Percentiles rank a stretch among this genome's conserved stretches.
Conservation (phyloP, 2,888 invertebrate genomes). For the Rhaphigaster nebulosa region DNA sequence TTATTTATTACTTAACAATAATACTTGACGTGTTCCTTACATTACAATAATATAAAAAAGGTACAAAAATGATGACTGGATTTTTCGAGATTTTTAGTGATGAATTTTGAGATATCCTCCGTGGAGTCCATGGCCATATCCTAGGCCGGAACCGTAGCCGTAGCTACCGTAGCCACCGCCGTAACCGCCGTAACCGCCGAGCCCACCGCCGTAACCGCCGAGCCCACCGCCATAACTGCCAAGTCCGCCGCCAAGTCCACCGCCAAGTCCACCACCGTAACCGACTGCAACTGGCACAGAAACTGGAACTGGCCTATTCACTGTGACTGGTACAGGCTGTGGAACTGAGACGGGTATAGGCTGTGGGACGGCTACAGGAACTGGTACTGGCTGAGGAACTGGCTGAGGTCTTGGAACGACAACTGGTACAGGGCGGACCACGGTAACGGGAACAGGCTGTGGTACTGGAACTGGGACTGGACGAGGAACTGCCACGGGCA, state of each 20-base stretch:
- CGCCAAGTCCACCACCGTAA: conserved; percentile 1
- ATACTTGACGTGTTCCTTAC: conserved; percentile 38
- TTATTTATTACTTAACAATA: conserved; percentile 34
- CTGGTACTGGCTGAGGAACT: conserved; percentile 72
- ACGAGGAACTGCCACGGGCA: conserved; percentile 70
- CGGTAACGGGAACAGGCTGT: conserved; percentile 73
- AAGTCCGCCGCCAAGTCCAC: conserved; percentile 26
- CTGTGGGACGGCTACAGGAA: conserved; percentile 71
- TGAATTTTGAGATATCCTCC: conserved; percentile 27
- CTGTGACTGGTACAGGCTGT: conserved; percentile 71
- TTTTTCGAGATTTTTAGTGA: conserved; percentile 14
- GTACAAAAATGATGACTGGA: conserved; percentile 36
- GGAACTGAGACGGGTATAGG: conserved; percentile 72
- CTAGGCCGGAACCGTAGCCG: conserved; percentile 7
- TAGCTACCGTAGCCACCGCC: conserved; percentile 10
- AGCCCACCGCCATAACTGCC: not conserved
- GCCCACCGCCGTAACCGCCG: not conserved
- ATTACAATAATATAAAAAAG: conserved; percentile 45
- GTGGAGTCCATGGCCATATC: conserved; percentile 45
- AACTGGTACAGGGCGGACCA: conserved; percentile 73
- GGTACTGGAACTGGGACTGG: conserved; percentile 72
- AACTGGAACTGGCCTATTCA: conserved; percentile 72
- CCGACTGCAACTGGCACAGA: conserved; percentile 67
- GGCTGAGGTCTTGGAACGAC: conserved; percentile 72
- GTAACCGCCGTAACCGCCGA: not conserved